Base-by-base conservation (phyloP, 1,140 invertebrate genomes). In the Platorchestia sp. region DNA sequence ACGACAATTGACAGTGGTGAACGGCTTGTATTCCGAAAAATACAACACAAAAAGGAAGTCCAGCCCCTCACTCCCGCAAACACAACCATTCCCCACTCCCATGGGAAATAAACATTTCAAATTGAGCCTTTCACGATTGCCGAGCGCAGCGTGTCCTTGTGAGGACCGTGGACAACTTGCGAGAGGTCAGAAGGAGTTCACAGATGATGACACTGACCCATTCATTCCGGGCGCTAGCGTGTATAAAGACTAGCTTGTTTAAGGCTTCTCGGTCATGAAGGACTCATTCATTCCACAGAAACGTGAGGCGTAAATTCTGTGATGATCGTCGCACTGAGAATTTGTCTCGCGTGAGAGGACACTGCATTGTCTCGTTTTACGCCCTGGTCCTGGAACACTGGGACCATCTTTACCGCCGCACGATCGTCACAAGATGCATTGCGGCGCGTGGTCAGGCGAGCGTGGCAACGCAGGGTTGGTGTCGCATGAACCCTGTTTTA, bases 241-340 rank as follows among this genome's bases (percentile, higher is more conserved):
- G 87, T 41, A 89, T 89, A 89, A 89, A 89, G 87, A 41, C 41
- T 42, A 89, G 42, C 87, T 89, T 89, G 87, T 89, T 89, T 44
- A 89, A 44, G 87, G 42, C 87, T 44, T 89, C 27, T 44, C 43
- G 43, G 87, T 89, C 87, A 89, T 89, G 87, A 89, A 89, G 87
- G 87, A 89, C 87, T 89, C 87, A 89, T 89, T 89, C 87, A 89
- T 89, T 89, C 41, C 87, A 42, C 87, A 89, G 41, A 89, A 89
- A 42, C 87, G 87, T 89, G 87, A 14, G 42, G 87, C n/a, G 43
- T 89, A 89, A 89, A 89, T 89, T 89, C 87, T 10, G 10, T 89
- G 43, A 89, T 89, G 87, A 89, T 89, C 87, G 87, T 89, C 5
- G 43, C 41, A 42, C 87, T 44, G n/a, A 89, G 36, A 89, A 89